Conservation (phyloP, 2,113 vertebrate species). For the Melanerpes aurifrons region DNA sequence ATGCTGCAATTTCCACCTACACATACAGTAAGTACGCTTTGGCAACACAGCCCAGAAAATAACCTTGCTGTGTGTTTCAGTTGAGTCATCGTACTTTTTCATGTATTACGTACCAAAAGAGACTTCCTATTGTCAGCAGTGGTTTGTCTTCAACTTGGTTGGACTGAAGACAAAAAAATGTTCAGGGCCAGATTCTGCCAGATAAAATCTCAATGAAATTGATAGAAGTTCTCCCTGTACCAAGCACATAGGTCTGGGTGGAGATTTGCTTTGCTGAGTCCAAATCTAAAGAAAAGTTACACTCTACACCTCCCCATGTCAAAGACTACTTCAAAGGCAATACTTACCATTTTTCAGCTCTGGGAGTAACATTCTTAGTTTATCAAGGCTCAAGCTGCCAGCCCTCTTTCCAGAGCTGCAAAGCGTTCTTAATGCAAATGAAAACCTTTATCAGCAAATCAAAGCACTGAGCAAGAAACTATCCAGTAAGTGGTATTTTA, state of each 20-base stretch:
- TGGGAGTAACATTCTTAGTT: slow-evolving; percentile 51
- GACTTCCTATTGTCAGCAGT: slow-evolving; percentile 40
- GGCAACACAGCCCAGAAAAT: neutral
- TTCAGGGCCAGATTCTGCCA: neutral
- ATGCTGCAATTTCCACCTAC: slow-evolving; percentile 28
- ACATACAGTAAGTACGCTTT: neutral
- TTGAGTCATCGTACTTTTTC: slow-evolving; percentile 20
- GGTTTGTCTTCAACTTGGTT: neutral
- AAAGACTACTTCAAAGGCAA: slow-evolving; percentile 61
- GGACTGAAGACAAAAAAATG: neutral
- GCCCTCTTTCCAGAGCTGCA: slow-evolving; percentile 33
- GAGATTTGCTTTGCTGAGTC: slow-evolving; percentile 8
- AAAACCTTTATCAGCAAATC: neutral
- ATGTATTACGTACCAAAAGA: slow-evolving; percentile 11
- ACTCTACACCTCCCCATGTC: neutral
- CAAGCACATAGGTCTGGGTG: neutral
- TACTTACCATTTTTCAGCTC: slow-evolving; percentile 15
- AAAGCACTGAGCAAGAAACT: neutral
- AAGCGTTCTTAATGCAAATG: neutral
- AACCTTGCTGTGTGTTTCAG: slow-evolving; percentile 1
- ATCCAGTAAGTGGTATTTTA: neutral
- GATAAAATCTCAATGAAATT: neutral
- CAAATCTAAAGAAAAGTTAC: slow-evolving; percentile 1
- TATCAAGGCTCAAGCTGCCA: slow-evolving; percentile 42
- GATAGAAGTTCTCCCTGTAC: neutral